These are phyloP conservation scores for Spodoptera exigua DNA, from an alignment of 2,888 invertebrate species.

Conservation along the genomic window DNA sequence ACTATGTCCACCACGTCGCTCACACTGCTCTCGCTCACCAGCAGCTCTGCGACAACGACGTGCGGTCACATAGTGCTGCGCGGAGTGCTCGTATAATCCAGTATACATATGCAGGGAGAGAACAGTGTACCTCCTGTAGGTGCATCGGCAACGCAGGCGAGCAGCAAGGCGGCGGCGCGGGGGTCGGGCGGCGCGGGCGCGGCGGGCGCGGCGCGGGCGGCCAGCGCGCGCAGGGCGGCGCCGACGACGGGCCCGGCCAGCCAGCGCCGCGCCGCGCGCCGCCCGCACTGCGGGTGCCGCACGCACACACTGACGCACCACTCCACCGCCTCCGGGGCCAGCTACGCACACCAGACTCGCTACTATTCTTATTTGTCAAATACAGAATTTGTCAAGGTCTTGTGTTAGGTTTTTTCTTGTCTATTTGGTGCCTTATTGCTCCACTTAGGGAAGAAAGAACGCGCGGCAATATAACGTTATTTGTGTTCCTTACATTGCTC, in stretches of 20 bases:
- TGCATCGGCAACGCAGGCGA: slow-evolving; percentile 53
- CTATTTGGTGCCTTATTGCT: no score
- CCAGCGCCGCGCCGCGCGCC: slow-evolving; percentile 81
- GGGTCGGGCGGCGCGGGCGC: slow-evolving; percentile 51
- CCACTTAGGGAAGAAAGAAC: no score
- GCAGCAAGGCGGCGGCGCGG: slow-evolving; percentile 49
- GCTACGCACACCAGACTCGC: slow-evolving; percentile 59
- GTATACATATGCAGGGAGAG: no score
- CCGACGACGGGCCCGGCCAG: slow-evolving; percentile 63
- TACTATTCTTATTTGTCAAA: no score
- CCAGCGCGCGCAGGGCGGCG: slow-evolving; percentile 2
- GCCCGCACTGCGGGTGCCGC: slow-evolving; percentile 79
- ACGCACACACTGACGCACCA: slow-evolving; percentile 81
- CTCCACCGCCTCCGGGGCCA: slow-evolving; percentile 68
- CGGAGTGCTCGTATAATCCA: background rate
- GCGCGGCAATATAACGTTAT: no score
- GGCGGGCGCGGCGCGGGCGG: slow-evolving; percentile 71
- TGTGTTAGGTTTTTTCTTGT: no score
- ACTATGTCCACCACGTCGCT: slow-evolving; percentile 31
- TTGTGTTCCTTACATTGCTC: no score
- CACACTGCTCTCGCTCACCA: slow-evolving; percentile 58
- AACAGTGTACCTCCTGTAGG: slow-evolving; percentile 49
- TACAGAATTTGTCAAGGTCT: no score
- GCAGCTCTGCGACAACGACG: slow-evolving; percentile 56
- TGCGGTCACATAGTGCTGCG: background rate